phyloP scores from a whole-genome alignment of 30 jellyfish, hydroid and myxozoan genomes.

The Cassiopea andromeda region DNA sequence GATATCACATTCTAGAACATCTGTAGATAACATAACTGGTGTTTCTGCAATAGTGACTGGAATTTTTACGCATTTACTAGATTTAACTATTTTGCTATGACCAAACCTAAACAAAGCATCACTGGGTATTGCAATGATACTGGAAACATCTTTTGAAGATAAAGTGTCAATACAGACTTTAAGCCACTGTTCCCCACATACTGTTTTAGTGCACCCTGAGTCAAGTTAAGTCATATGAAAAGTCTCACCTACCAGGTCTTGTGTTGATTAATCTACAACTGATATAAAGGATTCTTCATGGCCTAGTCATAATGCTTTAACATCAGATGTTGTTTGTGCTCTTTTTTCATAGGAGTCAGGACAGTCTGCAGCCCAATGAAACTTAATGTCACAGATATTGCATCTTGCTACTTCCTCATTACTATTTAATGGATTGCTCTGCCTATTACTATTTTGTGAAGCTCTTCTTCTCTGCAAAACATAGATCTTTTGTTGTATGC shows the following conservation, averaged over 20 bases:
- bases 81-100: conserved; percentile 1
- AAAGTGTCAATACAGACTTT: conserved; percentile 22
- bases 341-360: conserved; percentile 45
- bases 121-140: background rate
- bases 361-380: conserved; percentile 63
- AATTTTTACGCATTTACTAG: background rate
- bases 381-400: conserved; percentile 38
- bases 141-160: background rate
- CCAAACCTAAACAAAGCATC: conserved; percentile 41
- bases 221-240: conserved; percentile 45
- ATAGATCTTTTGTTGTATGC: too few species aligned
- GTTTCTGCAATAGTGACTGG: too few species aligned
- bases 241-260: conserved; percentile 51
- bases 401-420: conserved; percentile 50
- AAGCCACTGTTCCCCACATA: conserved; percentile 55
- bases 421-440: conserved; percentile 37
- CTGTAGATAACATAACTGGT: too few species aligned
- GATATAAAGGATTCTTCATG: conserved; percentile 12
- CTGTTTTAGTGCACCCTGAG: conserved; percentile 60
- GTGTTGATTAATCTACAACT: conserved; percentile 7
- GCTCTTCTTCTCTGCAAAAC: background rate
- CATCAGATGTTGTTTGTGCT: background rate
- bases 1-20: background rate
- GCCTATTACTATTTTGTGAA: background rate
- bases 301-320: conserved; percentile 5